Conservation (phyloP, 2,888 invertebrate species). For the Adineta ricciae region DNA sequence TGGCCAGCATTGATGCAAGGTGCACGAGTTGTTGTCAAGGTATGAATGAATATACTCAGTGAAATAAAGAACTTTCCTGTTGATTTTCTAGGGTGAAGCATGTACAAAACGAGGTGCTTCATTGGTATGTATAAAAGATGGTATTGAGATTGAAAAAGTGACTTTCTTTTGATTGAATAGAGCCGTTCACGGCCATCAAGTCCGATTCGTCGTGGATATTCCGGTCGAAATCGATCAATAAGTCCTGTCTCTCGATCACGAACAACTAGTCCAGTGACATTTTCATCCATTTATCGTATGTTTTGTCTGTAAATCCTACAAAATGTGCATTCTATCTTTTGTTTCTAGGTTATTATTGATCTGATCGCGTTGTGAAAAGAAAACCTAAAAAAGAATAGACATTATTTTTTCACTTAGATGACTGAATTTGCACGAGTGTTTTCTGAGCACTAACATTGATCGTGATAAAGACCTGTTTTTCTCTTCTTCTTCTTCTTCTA, state of each 20-base stretch:
- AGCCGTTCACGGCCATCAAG: constrained; percentile 1
- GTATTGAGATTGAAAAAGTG: background rate
- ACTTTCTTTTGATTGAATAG: background rate
- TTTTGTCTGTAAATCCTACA: too few species aligned
- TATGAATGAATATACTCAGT: background rate
- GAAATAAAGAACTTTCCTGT: background rate
- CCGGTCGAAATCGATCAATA: background rate
- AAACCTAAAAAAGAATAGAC: background rate
- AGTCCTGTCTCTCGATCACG: background rate
- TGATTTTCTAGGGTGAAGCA: background rate
- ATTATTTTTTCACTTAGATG: constrained; percentile 2
- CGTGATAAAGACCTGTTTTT: background rate
- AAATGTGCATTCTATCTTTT: background rate
- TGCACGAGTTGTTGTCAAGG: constrained; percentile 37
- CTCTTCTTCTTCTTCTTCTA: background rate
- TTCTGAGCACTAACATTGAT: background rate
- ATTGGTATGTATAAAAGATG: background rate
- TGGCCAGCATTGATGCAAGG: constrained; percentile 49
- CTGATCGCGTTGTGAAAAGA: background rate
- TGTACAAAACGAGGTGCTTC: constrained; percentile 31
- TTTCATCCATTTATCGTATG: background rate
- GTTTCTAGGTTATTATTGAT: background rate
- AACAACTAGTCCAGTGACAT: background rate
- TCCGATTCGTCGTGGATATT: background rate
- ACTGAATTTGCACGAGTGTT: background rate